Evolutionary conservation across 2,113 vertebrate genomes (phyloP).

Genomic region (Emydocephalus ijimae): DNA sequence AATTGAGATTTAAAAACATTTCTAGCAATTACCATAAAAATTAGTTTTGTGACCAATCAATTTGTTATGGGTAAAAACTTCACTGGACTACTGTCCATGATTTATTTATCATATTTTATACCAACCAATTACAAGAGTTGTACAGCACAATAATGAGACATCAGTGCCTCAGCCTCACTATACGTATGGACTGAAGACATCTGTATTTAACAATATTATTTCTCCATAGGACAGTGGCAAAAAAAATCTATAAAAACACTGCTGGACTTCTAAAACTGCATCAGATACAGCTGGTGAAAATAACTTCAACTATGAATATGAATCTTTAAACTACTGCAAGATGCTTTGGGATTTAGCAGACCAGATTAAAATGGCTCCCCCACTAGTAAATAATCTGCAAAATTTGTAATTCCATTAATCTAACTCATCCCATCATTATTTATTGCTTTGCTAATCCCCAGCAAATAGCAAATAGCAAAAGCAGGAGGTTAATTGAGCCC

Average conservation of each 20-base stretch:
- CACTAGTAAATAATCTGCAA: not conserved
- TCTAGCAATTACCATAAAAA: slow-evolving; percentile 10
- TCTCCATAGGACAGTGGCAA: not conserved
- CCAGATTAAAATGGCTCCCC: not conserved
- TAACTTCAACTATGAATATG: not conserved
- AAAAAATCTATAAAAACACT: not conserved
- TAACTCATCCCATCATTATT: not conserved
- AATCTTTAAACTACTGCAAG: not conserved
- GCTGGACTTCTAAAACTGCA: not conserved
- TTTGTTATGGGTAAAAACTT: not conserved
- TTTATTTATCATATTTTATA: not conserved
- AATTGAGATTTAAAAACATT: slow-evolving; percentile 11
- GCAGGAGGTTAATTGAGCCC: not conserved
- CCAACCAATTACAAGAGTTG: not conserved
- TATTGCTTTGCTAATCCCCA: not conserved
- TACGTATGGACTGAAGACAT: not conserved
- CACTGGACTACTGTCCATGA: not conserved
- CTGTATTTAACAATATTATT: not conserved
- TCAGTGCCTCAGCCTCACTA: not conserved
- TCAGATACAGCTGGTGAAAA: not conserved
- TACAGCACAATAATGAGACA: not conserved
- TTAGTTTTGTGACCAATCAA: not conserved
- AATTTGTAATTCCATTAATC: not conserved
- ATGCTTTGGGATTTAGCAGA: not conserved
- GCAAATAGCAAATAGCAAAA: not conserved